A percentile compares a stretch with the other conserved stretches of the same genome.
phyloP scores from a whole-genome alignment of 2,113 vertebrate genomes.

The Struthio camelus region DNA sequence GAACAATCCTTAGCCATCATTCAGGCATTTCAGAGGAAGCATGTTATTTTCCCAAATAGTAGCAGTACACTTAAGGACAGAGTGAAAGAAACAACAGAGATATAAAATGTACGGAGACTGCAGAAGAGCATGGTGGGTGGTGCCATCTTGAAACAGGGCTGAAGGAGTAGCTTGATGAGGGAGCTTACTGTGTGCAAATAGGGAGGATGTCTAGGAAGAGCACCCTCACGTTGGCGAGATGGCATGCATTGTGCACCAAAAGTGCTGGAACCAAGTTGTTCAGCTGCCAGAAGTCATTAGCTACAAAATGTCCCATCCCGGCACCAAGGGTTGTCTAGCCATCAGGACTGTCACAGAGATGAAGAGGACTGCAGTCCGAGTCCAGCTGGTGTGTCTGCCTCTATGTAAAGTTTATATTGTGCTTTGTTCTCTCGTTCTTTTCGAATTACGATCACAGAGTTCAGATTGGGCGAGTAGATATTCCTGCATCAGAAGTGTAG shows the following conservation, averaged over 20 bases:
- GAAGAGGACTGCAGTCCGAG: not conserved
- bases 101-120: not conserved
- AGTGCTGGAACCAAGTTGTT: not conserved
- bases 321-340: not conserved
- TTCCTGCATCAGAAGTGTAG: not conserved
- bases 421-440: not conserved
- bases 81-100: not conserved
- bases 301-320: not conserved
- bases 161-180: not conserved
- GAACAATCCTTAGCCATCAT: not conserved
- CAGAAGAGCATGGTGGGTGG: not conserved
- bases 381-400: not conserved
- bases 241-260: not conserved
- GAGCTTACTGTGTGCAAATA: not conserved
- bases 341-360: accelerated
- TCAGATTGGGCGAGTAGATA: not conserved
- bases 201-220: not conserved
- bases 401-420: not conserved
- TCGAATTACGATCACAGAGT: not conserved
- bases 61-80: not conserved
- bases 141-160: not conserved
- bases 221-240: not conserved
- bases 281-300: not conserved
- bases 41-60: not conserved
- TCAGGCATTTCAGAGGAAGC: not conserved